Evolutionary conservation across 35 echinoderm and acorn worm species (phyloP).

Genomic region (Ophioderma brevispina): DNA sequence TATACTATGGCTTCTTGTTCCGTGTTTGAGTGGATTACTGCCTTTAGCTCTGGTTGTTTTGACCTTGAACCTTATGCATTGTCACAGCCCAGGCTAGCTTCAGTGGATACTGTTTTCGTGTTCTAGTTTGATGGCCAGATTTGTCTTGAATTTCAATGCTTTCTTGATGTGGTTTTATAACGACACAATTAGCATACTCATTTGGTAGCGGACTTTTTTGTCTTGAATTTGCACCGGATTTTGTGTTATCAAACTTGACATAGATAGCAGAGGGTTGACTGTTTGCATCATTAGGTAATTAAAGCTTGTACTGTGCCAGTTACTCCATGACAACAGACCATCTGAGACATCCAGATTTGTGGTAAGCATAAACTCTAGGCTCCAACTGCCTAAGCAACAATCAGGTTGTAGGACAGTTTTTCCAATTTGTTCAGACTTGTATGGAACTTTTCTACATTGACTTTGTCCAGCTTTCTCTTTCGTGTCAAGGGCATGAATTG

Average conservation of each 20-base stretch:
- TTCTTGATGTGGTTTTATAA: too few relatives aligned
- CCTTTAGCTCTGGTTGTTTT: not conserved
- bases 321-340: slow-evolving; percentile 54
- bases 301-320: slow-evolving; percentile 36
- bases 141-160: too few relatives aligned
- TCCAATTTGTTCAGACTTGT: not conserved
- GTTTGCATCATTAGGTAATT: not conserved
- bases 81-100: too few relatives aligned
- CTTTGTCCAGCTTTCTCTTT: not conserved
- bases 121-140: not conserved
- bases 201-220: not conserved
- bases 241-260: slow-evolving; percentile 43
- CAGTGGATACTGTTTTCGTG: slow-evolving; percentile 46
- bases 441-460: too few relatives aligned
- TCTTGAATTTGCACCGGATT: slow-evolving; percentile 20
- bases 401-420: not conserved
- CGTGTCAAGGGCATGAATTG: not conserved
- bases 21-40: not conserved
- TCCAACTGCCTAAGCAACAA: not conserved
- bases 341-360: slow-evolving; percentile 48
- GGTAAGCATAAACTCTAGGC: slow-evolving; percentile 60
- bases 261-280: not conserved
- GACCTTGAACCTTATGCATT: slow-evolving; percentile 41
- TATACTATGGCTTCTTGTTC: not conserved
- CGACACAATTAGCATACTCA: too few relatives aligned